Evolutionary conservation across 2,113 vertebrate species (phyloP), one percentile per base, ranked within the genome.

Genomic region (Nothocercus julius): DNA sequence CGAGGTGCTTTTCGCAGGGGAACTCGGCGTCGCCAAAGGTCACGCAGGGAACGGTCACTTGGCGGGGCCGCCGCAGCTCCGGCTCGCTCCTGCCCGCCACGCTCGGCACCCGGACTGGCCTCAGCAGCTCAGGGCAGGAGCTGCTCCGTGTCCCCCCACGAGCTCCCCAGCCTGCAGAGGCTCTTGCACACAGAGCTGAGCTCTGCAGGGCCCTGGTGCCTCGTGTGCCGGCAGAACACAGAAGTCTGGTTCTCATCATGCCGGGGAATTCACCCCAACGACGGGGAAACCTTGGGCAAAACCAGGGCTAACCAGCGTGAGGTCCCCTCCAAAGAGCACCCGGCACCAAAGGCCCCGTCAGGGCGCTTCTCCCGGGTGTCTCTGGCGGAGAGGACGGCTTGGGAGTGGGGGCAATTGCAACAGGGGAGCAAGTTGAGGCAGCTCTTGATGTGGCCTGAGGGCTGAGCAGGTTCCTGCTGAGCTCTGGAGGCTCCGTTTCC

Each of bases 261-360:
- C 7, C 11, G 8, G 79, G 92, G 92, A 91, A 92, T 93, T 92
- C 84, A 91, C 36, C 17, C 3, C 0, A 1, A 1, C 0, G 2
- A 13, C 1, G 40, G 83, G 86, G 82, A 79, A 96, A 61, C 67
- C 85, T 47, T 1, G 6, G 40, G 6, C 44, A 38, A 40, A 56
- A 24, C n/a, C 34, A 3, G 45, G 66, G 12, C 1, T 11, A 0
- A 4, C 22, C 9, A 1, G 16, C 3, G 20, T 1, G 9, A 18
- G 1, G 6, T 20, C 4, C 7, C 27, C 27, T 20, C 14, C 28
- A 14, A 21, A 36, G 47, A 73, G 34, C 10, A 27, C 27, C 51
- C 34, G 10, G 69, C 18, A 34, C 21, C 4, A 1, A 7, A 0
- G 4, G 27, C 19, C 45, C 2, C 1, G 21, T 28, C 20, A 0